Percentiles rank a stretch among this genome's conserved stretches.
These are phyloP conservation scores for Dasypolia templi DNA, from an alignment of 2,888 invertebrate species.

Conservation along the genomic window DNA sequence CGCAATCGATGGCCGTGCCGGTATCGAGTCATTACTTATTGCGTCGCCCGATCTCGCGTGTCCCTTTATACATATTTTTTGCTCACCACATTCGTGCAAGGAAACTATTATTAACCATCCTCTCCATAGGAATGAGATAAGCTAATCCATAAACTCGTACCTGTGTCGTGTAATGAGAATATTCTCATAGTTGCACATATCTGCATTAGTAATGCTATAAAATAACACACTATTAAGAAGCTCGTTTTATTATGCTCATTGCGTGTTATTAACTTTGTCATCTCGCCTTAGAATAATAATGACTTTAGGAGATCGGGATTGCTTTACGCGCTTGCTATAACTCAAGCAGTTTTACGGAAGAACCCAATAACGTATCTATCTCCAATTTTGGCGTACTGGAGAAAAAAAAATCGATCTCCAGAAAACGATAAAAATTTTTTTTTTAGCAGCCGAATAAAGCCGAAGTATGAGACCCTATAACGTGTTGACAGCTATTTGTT, in stretches of 20 bases:
- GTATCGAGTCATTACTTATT: constrained; percentile 86
- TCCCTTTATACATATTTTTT: constrained; percentile 83
- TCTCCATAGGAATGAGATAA: constrained; percentile 77
- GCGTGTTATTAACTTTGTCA: constrained; percentile 71
- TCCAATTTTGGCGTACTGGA: no score
- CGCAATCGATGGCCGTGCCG: constrained; percentile 82
- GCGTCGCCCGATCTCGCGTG: constrained; percentile 85
- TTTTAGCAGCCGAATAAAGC: no score
- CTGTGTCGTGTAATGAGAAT: constrained; percentile 74
- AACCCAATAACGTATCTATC: no score
- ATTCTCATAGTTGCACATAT: constrained; percentile 68
- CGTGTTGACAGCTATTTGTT: no score
- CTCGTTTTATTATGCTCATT: constrained; percentile 73
- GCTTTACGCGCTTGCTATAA: constrained; percentile 9
- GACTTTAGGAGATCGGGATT: constrained; percentile 60
- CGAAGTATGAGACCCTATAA: no score
- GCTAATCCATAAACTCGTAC: constrained; percentile 81
- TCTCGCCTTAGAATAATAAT: constrained; percentile 68
- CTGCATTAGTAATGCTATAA: constrained; percentile 70
- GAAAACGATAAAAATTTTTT: no score
- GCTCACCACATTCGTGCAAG: constrained; percentile 82
- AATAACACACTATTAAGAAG: constrained; percentile 65
- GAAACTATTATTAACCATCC: constrained; percentile 83
- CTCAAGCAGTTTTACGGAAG: constrained; percentile 3
- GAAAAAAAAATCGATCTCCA: no score